These are phyloP conservation scores for Atethmia centrago DNA, from an alignment of 2,888 invertebrate genomes.

Conservation along the genomic window DNA sequence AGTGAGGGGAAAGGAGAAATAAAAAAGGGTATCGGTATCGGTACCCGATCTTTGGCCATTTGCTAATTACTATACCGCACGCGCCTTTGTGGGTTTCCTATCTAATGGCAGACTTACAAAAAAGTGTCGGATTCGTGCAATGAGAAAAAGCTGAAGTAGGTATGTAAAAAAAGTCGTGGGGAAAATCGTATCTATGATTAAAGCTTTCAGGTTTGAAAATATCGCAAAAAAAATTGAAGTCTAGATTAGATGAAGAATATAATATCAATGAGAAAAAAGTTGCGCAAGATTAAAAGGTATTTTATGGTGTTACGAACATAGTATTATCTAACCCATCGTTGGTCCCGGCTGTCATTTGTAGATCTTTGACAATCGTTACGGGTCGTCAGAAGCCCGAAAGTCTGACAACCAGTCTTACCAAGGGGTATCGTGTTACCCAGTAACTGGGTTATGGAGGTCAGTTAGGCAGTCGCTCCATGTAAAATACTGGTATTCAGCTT, in stretches of 20 bases:
- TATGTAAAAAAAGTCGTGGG: slow-evolving; percentile 20
- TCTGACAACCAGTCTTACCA: too few relatives aligned
- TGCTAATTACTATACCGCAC: slow-evolving; percentile 84
- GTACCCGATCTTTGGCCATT: slow-evolving; percentile 82
- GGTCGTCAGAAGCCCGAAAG: too few relatives aligned
- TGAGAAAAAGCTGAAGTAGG: slow-evolving; percentile 50
- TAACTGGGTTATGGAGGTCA: too few relatives aligned
- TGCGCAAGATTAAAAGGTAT: not conserved
- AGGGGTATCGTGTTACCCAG: too few relatives aligned
- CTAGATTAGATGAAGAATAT: not conserved
- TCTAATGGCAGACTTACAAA: slow-evolving; percentile 61
- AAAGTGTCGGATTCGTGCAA: slow-evolving; percentile 44
- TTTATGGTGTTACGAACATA: too few relatives aligned
- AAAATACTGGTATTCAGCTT: too few relatives aligned
- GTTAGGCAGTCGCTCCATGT: too few relatives aligned
- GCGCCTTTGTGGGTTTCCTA: slow-evolving; percentile 74
- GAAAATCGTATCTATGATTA: not conserved
- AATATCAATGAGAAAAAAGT: not conserved
- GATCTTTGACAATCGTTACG: too few relatives aligned
- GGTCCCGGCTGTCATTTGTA: too few relatives aligned
- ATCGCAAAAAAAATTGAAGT: not conserved
- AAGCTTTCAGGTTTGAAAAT: not conserved
- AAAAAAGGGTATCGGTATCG: slow-evolving; percentile 68
- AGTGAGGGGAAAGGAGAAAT: slow-evolving; percentile 65
- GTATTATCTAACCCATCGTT: too few relatives aligned